These are phyloP conservation scores for Haliclona indistincta DNA, from an alignment of 37 sponge, comb jelly and placozoan species.

Conservation along the genomic window DNA sequence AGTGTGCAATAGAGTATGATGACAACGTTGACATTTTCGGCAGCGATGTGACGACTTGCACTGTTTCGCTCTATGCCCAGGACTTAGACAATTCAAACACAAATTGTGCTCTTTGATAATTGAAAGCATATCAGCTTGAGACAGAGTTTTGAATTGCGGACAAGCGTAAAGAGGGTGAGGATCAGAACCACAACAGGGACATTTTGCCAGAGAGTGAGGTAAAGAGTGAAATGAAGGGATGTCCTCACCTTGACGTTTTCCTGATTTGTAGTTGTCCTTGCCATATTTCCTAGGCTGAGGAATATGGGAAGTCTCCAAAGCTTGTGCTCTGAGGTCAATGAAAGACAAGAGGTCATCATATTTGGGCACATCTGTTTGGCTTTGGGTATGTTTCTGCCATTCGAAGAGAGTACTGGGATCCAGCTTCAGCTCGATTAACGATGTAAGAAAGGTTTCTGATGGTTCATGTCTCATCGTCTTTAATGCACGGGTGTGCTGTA, in stretches of 20 bases:
- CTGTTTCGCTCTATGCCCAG: neutral
- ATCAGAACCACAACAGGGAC: neutral
- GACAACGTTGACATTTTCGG: neutral
- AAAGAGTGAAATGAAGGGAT: neutral
- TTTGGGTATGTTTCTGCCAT: conserved; percentile 4
- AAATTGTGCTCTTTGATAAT: neutral
- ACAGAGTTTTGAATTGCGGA: neutral
- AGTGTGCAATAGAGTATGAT: conserved; percentile 8
- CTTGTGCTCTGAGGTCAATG: conserved; percentile 21
- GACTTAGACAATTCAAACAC: neutral
- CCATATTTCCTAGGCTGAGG: neutral
- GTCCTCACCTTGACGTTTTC: neutral
- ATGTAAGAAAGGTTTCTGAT: neutral
- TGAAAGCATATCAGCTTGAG: neutral
- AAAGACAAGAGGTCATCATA: neutral
- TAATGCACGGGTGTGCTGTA: conserved; percentile 5
- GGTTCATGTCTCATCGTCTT: neutral
- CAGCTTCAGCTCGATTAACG: neutral
- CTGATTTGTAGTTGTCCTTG: no score
- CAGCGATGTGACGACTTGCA: neutral
- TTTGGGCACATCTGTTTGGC: neutral
- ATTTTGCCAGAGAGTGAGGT: neutral
- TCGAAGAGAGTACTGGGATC: neutral
- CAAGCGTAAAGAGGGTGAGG: neutral
- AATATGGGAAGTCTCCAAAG: neutral